phyloP scores from a whole-genome alignment of 2,797 vertebrate genomes.

The Enteromius fasciolatus region DNA sequence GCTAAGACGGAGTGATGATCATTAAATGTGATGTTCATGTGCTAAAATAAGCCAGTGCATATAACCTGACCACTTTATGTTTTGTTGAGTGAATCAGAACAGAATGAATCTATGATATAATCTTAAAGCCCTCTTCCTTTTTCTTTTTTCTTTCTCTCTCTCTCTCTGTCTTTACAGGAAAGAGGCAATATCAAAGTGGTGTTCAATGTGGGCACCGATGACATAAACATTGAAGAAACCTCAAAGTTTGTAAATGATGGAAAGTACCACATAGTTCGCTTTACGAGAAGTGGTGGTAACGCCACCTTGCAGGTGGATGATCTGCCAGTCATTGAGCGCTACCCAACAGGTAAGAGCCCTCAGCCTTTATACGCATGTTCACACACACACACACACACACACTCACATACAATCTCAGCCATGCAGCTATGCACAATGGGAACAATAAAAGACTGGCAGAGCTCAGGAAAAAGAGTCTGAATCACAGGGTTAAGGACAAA shows the following conservation, averaged over 20 bases:
- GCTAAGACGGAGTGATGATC: conserved; percentile 4
- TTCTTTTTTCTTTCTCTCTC: conserved; percentile 10
- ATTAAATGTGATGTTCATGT: conserved; percentile 3
- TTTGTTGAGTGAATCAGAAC: not conserved
- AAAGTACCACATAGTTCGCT: conserved; percentile 98
- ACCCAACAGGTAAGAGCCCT: conserved; percentile 93
- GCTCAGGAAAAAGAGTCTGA: conserved; percentile 52
- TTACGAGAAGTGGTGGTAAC: conserved; percentile 97
- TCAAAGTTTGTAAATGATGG: conserved; percentile 98
- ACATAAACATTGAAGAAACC: conserved; percentile 98
- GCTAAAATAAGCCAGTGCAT: conserved; percentile 20
- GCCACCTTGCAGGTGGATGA: conserved; percentile 98
- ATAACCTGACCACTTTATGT: not conserved
- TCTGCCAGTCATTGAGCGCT: conserved; percentile 96
- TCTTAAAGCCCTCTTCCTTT: conserved; percentile 4
- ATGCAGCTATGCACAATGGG: conserved; percentile 46
- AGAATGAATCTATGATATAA: not conserved
- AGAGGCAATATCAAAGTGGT: conserved; percentile 98
- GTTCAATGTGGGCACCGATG: conserved; percentile 98
- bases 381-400: conserved; percentile 29
- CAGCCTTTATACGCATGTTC: conserved; percentile 36
- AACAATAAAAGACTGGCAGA: conserved; percentile 50
- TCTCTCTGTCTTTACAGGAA: conserved; percentile 77
- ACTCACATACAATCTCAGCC: conserved; percentile 36
- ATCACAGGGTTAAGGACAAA: conserved; percentile 59